Evolutionary conservation across 2,888 invertebrate genomes (phyloP).

Genomic region (Agrochola circellaris): DNA sequence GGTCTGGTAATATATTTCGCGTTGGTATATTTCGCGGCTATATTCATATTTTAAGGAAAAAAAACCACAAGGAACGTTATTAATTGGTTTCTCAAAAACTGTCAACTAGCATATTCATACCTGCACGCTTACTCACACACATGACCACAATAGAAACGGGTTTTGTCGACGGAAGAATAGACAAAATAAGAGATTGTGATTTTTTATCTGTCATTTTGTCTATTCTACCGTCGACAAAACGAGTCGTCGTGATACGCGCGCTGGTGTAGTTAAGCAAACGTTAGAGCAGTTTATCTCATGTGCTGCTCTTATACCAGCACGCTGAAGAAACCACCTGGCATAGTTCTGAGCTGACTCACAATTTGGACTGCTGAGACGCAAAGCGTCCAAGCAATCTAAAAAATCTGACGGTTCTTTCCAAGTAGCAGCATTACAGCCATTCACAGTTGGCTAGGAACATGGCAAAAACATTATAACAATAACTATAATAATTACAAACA

Average conservation of each 20-base stretch:
- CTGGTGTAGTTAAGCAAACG: no score
- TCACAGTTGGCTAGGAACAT: not conserved
- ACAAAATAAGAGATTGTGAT: no score
- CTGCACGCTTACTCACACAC: no score
- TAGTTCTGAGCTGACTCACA: not conserved
- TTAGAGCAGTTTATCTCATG: not conserved
- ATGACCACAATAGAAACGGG: no score
- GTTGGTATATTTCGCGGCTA: not conserved
- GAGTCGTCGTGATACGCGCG: no score
- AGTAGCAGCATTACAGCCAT: not conserved
- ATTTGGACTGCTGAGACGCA: not conserved
- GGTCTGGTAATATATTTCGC: no score
- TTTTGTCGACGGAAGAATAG: no score
- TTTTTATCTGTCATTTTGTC: no score
- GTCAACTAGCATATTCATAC: no score
- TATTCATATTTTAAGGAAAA: not conserved
- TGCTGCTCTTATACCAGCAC: not conserved
- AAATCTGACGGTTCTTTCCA: not conserved
- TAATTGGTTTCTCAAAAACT: not conserved
- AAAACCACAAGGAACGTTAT: not conserved
- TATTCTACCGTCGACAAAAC: no score
- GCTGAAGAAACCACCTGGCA: not conserved
- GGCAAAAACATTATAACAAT: conserved; percentile 10
- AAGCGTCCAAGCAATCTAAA: not conserved
- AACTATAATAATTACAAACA: conserved; percentile 6